Evolutionary conservation across 2,888 invertebrate species (phyloP), one percentile per base, ranked within the genome.

Genomic region (Dilophus febrilis): DNA sequence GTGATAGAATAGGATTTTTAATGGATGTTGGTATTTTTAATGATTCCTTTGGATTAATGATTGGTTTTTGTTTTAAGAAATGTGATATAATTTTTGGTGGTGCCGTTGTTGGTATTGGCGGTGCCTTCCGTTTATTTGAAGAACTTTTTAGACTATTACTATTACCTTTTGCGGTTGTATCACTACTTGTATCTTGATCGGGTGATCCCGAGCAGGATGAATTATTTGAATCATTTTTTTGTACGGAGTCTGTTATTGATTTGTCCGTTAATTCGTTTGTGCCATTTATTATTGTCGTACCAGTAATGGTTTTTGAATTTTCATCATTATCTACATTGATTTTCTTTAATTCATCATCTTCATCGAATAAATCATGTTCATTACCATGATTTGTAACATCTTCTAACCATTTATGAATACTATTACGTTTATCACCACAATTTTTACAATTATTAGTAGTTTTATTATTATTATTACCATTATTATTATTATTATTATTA

Each of bases 361-460:
- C 40, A 29, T 35, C 37, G 2, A 37, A 33, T 4, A 45, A 43
- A 38, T 36, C 4, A 6, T 6, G 43, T 22, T 49, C 50, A 6
- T 44, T 46, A 16, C 45, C 45, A 26, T 41, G 46, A 14, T 42
- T 49, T 3, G 79, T 77, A 37, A 82, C 76, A 48, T 77, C 74
- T 59, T 81, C 80, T 31, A 82, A 56, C 82, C 82, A 82, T 56
- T 78, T 74, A 44, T 76, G 66, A 36, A 82, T 82, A 53, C 75
- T 81, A 48, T 68, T 71, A 51, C 80, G 77, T 53, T 82, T 81
- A 50, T 76, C 78, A 30, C 80, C 79, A 54, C 69, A 69, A 35
- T 65, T 64, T 30, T 64, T 59, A 40, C 50, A 50, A 34, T 46
- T 47, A 19, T 32, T 32, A 11, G 28, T 13, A 35, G 44, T 42